Evolutionary conservation across 2,888 invertebrate genomes (phyloP).

Genomic region (Schrankia costaestrigalis): DNA sequence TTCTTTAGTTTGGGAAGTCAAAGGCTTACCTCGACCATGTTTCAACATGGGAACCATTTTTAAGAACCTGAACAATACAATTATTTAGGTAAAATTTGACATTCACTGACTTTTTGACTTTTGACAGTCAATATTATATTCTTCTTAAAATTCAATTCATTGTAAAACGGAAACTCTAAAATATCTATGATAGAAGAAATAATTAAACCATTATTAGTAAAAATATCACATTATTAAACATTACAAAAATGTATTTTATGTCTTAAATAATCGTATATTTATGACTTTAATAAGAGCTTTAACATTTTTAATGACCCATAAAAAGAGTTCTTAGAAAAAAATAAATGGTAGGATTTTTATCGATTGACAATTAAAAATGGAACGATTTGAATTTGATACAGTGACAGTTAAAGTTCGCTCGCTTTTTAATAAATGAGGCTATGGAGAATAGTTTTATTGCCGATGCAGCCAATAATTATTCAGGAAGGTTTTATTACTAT

Average conservation of each 20-base stretch:
- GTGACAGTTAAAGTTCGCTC: constrained; percentile 5
- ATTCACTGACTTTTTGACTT: no score
- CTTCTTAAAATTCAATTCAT: no score
- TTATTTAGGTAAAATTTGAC: no score
- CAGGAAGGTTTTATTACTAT: background rate
- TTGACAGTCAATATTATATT: no score
- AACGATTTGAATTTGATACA: constrained; percentile 7
- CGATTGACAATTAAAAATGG: constrained; percentile 15
- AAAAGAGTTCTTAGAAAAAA: constrained; percentile 14
- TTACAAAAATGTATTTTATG: constrained; percentile 22
- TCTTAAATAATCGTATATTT: constrained; percentile 25
- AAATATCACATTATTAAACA: constrained; percentile 12
- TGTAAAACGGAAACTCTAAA: no score
- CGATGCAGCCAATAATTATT: background rate
- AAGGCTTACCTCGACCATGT: no score
- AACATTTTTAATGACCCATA: constrained; percentile 18
- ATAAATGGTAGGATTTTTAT: constrained; percentile 28
- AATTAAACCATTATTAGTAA: constrained; percentile 24
- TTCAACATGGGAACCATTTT: no score
- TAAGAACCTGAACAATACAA: no score
- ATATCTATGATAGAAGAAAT: no score
- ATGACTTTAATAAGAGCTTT: constrained; percentile 13
- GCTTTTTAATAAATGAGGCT: no score
- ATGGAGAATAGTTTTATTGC: background rate
- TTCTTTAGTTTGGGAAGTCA: no score